Percentiles rank a stretch among this genome's conserved stretches.
These are phyloP conservation scores for Pipra filicauda DNA, from an alignment of 2,113 vertebrate species.

Conservation along the genomic window DNA sequence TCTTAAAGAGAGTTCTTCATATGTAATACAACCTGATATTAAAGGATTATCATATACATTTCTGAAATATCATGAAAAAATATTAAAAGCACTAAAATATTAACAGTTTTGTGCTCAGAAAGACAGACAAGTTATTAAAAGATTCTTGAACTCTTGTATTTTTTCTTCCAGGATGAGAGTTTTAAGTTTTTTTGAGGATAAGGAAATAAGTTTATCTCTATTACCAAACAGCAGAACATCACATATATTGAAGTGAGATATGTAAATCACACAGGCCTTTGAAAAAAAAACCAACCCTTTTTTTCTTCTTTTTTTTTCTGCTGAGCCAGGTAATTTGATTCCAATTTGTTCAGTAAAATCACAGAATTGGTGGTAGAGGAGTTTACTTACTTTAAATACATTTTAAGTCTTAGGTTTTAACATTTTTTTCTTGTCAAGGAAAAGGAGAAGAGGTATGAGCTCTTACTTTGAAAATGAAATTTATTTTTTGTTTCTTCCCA, in stretches of 20 bases:
- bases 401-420: neutral
- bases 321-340: neutral
- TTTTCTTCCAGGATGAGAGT: neutral
- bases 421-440: neutral
- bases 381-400: neutral
- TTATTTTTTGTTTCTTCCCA: neutral
- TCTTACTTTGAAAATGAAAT: neutral
- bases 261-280: neutral
- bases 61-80: neutral
- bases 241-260: neutral
- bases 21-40: neutral
- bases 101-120: neutral
- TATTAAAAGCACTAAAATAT: neutral
- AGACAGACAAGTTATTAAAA: neutral
- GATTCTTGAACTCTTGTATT: neutral
- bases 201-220: neutral
- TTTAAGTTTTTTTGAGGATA: rapidly evolving
- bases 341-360: neutral
- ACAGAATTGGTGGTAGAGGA: neutral
- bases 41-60: neutral
- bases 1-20: neutral
- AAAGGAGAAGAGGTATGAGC: neutral
- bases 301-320: rapidly evolving
- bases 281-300: too few species aligned
- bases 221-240: neutral